A percentile compares a stretch with the other conserved stretches of the same genome.
phyloP scores from a whole-genome alignment of 2,113 vertebrate genomes.

The Thymallus thymallus region DNA sequence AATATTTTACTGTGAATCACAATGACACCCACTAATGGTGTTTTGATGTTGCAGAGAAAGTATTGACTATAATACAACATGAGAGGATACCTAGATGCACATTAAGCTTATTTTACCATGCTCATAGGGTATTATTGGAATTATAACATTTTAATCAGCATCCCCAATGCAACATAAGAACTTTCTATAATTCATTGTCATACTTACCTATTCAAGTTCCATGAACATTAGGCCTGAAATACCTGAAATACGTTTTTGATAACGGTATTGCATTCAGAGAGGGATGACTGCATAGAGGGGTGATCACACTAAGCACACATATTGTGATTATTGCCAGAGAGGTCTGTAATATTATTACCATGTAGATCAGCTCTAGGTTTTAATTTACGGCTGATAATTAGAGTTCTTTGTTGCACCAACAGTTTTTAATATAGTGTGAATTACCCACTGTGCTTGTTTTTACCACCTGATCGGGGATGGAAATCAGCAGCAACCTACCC shows the following conservation, averaged over 20 bases:
- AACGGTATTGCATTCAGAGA: conserved; percentile 47
- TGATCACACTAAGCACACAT: conserved; percentile 63
- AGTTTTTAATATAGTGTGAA: conserved; percentile 96
- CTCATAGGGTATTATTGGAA: background rate
- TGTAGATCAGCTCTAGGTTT: conserved; percentile 76
- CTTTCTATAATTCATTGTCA: background rate
- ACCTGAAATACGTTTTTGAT: conserved; percentile 24
- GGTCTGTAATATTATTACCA: conserved; percentile 65
- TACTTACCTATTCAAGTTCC: background rate
- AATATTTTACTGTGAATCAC: conserved; percentile 60
- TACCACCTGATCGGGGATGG: conserved; percentile 84
- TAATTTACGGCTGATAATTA: conserved; percentile 99
- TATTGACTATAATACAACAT: conserved; percentile 49
- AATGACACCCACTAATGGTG: conserved; percentile 64
- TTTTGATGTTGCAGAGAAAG: conserved; percentile 66
- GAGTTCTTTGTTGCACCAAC: conserved; percentile 89
- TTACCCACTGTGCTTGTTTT: conserved; percentile 97
- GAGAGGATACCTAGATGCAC: conserved; percentile 32
- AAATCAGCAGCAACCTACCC: conserved; percentile 79
- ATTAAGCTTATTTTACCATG: conserved; percentile 34
- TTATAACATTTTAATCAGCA: background rate
- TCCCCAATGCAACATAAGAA: background rate
- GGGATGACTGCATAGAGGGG: conserved; percentile 44
- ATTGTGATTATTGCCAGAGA: conserved; percentile 57
- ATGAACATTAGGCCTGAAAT: background rate